Evolutionary conservation across 2,888 invertebrate genomes (phyloP), one percentile per base, ranked within the genome.

Genomic region (Schizaphis graminum): DNA sequence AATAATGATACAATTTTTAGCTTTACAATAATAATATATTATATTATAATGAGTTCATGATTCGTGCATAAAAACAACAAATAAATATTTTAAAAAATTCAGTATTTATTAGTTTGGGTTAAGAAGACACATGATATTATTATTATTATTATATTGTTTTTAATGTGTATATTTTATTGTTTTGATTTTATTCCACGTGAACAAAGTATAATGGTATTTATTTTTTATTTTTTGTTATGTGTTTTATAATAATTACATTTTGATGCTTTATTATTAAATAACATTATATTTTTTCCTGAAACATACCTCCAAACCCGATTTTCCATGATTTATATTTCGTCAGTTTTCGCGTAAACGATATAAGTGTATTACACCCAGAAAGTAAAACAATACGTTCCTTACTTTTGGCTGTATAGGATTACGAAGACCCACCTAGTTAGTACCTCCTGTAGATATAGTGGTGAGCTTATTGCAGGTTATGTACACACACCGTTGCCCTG

Each of bases 111-210:
- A 85, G 84, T 84, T 93, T 10, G 67, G 57, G 49, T 49, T 93
- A 94, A 94, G 86, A 89, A 89, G 57, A 84, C 56, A 90, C n/a
- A 67, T 24, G 35, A 47, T 56, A 44, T 24, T 85, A 41, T n/a
- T 41, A 53, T 56, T 21, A 49, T 77, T 67, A 28, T 41, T 11
- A 24, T 84, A 16, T 93, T 85, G 86, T 94, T 91, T 94, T 84
- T 67, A 87, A 85, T 91, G 61, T 91, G 94, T 94, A 94, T 67
- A 87, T 94, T 91, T 67, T 85, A 91, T 94, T 91, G 90, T 94
- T 94, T 94, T 87, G 86, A 57, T 91, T 94, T 94, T 94, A 94
- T 94, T 94, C 90, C 91, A 91, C 91, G 91, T 44, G 94, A 94
- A 94, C 91, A 94, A 94, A 93, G 44, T 41, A 89, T 90, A 85